phyloP scores from a whole-genome alignment of 1,140 invertebrate species.

The Steinernema khuongi region DNA sequence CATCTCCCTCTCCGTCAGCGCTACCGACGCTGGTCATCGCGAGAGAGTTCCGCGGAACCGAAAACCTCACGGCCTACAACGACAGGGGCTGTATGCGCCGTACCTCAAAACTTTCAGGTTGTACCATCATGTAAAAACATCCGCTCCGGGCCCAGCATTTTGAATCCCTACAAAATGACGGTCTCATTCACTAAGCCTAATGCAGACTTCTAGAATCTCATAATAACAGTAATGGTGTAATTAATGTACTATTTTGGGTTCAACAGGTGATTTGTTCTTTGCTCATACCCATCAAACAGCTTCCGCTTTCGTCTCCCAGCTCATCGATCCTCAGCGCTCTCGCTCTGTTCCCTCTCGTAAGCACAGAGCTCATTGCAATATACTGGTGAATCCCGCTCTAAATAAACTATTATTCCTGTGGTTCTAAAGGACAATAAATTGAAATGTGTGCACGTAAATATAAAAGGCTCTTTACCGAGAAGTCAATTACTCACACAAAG shows the following conservation, averaged over 20 bases:
- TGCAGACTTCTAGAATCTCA: constrained; percentile 4
- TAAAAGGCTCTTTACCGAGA: too few relatives aligned
- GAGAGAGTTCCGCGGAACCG: not conserved
- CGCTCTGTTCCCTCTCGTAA: not conserved
- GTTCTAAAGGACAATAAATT: too few relatives aligned
- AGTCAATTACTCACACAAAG: too few relatives aligned
- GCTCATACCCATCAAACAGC: not conserved
- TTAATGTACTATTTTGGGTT: not conserved
- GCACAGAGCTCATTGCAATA: not conserved
- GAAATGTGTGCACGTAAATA: too few relatives aligned
- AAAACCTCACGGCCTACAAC: not conserved
- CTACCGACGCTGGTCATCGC: not conserved
- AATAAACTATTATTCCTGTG: not conserved
- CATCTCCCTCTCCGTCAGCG: not conserved
- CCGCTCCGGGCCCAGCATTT: too few relatives aligned
- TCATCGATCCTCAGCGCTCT: not conserved
- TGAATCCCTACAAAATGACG: too few relatives aligned
- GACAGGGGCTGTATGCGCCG: not conserved
- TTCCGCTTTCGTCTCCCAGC: not conserved
- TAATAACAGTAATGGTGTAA: not conserved
- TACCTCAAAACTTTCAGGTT: not conserved
- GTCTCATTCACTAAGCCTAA: not conserved
- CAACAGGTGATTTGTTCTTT: not conserved
- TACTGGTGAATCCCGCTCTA: not conserved
- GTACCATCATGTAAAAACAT: not conserved